Percentiles rank a stretch among this genome's conserved stretches.
Evolutionary conservation across 2,888 invertebrate genomes (phyloP).

Genomic region (Tenthredo scrophulariae): DNA sequence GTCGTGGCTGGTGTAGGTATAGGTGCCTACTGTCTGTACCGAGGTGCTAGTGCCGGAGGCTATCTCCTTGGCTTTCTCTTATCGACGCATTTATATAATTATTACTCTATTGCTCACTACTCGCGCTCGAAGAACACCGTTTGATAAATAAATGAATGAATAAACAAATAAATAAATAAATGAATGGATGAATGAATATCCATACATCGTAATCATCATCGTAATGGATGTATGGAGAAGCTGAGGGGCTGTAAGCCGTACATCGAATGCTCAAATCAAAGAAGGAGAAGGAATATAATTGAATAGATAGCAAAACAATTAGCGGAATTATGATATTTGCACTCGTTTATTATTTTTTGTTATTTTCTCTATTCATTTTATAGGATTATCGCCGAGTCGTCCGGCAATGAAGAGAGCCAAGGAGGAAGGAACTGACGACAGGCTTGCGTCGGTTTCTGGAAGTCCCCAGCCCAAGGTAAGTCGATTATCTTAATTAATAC

Average conservation of each 20-base stretch:
- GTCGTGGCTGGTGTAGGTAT: not conserved
- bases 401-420: constrained; percentile 79
- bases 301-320: not conserved
- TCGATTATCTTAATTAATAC: not conserved
- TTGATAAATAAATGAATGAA: not conserved
- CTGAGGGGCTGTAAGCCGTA: not conserved
- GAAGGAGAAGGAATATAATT: not conserved
- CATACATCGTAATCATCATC: not conserved
- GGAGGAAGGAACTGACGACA: constrained; percentile 71
- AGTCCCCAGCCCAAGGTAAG: constrained; percentile 80
- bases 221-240: not conserved
- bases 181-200: not conserved
- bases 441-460: constrained; percentile 77
- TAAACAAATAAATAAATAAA: not conserved
- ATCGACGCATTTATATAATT: constrained; percentile 48
- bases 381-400: constrained; percentile 80
- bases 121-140: not conserved
- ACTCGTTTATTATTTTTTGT: constrained; percentile 39
- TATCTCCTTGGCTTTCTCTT: constrained; percentile 52
- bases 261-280: not conserved
- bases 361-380: constrained; percentile 61
- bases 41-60: constrained; percentile 35
- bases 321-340: not conserved
- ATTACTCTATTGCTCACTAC: constrained; percentile 30
- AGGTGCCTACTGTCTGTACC: not conserved